Evolutionary conservation across 2,888 invertebrate genomes (phyloP).

Genomic region (Tigriopus californicus): DNA sequence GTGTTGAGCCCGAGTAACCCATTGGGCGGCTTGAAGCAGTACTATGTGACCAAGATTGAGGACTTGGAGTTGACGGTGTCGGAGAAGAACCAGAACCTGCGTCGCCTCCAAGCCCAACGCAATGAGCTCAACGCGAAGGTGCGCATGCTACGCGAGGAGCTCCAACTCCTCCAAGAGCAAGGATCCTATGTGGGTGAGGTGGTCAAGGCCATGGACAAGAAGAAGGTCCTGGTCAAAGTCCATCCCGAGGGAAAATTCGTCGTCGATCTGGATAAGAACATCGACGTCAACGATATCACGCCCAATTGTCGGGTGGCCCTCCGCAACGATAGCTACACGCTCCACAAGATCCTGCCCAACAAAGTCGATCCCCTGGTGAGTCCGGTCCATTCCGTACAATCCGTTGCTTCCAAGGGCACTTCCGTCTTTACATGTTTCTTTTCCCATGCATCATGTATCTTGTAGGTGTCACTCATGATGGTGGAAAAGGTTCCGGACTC

Average conservation of each 20-base stretch:
- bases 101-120: conserved; percentile 89
- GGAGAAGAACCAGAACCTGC: conserved; percentile 91
- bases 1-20: too few species aligned
- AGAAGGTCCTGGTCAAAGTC: conserved; percentile 91
- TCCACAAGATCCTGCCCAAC: conserved; percentile 96
- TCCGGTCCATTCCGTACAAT: too few species aligned
- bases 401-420: too few species aligned
- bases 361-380: conserved; percentile 39
- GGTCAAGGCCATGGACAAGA: conserved; percentile 99
- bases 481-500: conserved; percentile 99
- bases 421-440: too few species aligned
- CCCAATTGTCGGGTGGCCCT: conserved; percentile 94
- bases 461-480: conserved; percentile 98
- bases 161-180: conserved; percentile 84
- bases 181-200: conserved; percentile 99
- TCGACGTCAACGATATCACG: conserved; percentile 92
- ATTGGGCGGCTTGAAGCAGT: conserved; percentile 79
- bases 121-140: conserved; percentile 99
- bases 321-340: conserved; percentile 91
- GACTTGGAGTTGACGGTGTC: conserved; percentile 85
- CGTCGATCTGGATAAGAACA: conserved; percentile 95
- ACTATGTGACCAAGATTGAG: conserved; percentile 94
- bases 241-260: conserved; percentile 87
- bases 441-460: too few species aligned
- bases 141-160: conserved; percentile 86